Conservation (phyloP, 92 coral and sea anemone species). For the Zoanthus sansibaricus region DNA sequence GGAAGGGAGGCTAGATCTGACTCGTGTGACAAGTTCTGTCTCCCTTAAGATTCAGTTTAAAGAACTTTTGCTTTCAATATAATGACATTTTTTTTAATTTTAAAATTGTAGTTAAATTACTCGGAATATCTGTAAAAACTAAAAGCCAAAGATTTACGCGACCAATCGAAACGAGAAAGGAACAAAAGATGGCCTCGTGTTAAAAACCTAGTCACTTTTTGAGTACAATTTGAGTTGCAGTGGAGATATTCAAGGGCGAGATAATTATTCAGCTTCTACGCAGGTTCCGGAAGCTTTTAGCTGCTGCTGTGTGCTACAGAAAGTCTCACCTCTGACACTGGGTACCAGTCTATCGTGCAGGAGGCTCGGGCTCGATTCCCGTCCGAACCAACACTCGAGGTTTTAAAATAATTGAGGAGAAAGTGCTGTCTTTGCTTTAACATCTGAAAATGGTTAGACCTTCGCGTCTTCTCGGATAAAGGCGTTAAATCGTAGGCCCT, state of each 20-base stretch:
- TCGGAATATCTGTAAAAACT: neutral
- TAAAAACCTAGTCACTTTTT: conserved; percentile 60
- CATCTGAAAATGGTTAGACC: too few relatives aligned
- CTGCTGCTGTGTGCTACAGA: neutral
- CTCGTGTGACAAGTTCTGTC: neutral
- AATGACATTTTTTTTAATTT: neutral
- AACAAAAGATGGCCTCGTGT: conserved; percentile 54
- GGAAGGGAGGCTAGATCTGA: neutral
- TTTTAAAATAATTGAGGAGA: too few relatives aligned
- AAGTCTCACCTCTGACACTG: conserved; percentile 61
- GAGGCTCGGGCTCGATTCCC: too few relatives aligned
- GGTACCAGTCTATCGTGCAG: neutral
- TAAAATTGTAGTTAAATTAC: neutral
- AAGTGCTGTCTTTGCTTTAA: too few relatives aligned
- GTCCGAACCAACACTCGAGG: too few relatives aligned
- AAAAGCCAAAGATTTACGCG: conserved; percentile 22
- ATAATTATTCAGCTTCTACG: neutral
- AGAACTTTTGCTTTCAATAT: neutral
- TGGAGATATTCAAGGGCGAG: neutral
- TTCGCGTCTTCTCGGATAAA: too few relatives aligned
- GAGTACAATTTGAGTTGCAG: conserved; percentile 37
- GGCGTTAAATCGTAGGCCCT: too few relatives aligned
- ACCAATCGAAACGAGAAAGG: conserved; percentile 49
- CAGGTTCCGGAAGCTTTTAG: conserved; percentile 7
- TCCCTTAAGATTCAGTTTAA: neutral